Evolutionary conservation across 2,797 vertebrate species (phyloP), one percentile per base, ranked within the genome.

Genomic region (Novumbra hubbsi): DNA sequence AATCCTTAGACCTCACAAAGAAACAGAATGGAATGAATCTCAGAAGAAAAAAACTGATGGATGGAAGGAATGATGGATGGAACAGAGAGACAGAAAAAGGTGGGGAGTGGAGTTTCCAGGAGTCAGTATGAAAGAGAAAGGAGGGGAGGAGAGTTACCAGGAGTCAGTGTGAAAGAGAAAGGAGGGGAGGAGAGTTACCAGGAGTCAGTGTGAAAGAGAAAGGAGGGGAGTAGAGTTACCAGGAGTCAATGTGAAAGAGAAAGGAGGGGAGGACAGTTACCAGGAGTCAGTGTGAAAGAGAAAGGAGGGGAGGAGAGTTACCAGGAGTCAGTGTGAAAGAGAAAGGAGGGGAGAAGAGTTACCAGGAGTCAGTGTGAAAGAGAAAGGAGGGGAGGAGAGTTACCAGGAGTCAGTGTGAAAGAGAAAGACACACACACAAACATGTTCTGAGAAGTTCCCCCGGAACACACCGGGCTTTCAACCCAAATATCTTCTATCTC

Each of bases 1-100:
- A 84, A 88, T 88, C 82, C 68, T 52, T 79, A 76, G 77, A 82
- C 78, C 80, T 73, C 62, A 70, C 73, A 65, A 79, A 32, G 21
- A 49, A 72, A 71, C 69, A 80, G 76, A 73, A 65, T 32, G 30
- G 16, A 41, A 32, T 38, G 15, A 48, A 21, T 27, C n/a, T 19
- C 19, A 21, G 38, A 38, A 12, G 28, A 63, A 14, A 24, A 32
- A 12, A 41, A 8, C 70, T 71, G 71, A 63, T 4, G 38, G 2
- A n/a, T 9, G 78, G 64, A 50, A 67, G 50, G 49, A 77, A 68
- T 79, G 75, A 75, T 83, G 79, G 81, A 12, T 11, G 28, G 24
- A 50, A 49, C 24, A 27, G 17, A 27, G 12, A 48, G 21, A 64
- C 16, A 34, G 57, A 50, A 7, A 7, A 14, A 19, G n/a, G 5